Base-by-base conservation (phyloP, 2,888 invertebrate species). In the Nemoura dubitans region DNA sequence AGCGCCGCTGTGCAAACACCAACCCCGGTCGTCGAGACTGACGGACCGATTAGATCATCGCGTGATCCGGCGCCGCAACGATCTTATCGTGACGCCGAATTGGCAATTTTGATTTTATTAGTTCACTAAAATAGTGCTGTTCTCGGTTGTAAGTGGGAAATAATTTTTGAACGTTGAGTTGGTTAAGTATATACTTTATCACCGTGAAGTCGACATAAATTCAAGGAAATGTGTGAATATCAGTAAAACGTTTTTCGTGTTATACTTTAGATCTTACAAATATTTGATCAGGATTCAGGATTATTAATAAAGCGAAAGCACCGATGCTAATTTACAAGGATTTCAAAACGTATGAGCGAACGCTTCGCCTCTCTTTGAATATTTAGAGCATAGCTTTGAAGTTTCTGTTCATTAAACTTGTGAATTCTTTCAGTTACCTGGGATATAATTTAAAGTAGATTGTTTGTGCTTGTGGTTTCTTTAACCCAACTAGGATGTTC, bases 351-450 rank as follows among this genome's bases (percentile, higher is more conserved):
- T 59, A 59, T 7, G 10, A 59, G 14, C 14, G 14, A n/a, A n/a
- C n/a, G n/a, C n/a, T 36, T 36, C 36, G n/a, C n/a, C n/a, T n/a
- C 21, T 59, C 59, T 21, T 59, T 59, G 3, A 59, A 59, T 59
- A 59, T 59, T 59, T 59, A 1, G 59, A 10, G 21, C 10, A 14
- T 21, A 59, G 59, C 59, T 59, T 59, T 59, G 59, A 36, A 59
- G 59, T 59, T 59, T 59, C 59, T 59, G 59, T 59, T 59, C 59
- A 59, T 59, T 59, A 59, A 59, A 59, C 59, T 59, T 21, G 59
- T 59, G 59, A 59, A 59, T 59, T 59, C 59, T 21, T 59, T 59
- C 1, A 59, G 59, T 59, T 59, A 59, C 59, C 59, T 59, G 59
- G 16, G 59, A 3, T 21, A 59, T 59, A 59, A 59, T 59, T 59